These are phyloP conservation scores for Tigriopus japonicus DNA, from an alignment of 1,140 invertebrate genomes.

Conservation along the genomic window DNA sequence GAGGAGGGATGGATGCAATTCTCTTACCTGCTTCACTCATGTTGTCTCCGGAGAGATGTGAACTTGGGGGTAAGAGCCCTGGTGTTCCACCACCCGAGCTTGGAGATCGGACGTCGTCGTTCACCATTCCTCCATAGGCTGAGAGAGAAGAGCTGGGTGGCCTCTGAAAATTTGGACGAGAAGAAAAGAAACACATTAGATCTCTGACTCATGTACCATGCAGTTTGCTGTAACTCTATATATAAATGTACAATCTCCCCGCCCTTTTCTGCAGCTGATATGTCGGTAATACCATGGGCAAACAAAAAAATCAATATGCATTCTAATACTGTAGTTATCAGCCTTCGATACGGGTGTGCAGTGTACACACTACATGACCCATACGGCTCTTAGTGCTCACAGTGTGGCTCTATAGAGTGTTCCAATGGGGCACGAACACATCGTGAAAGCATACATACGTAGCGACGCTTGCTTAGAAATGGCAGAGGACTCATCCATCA, in stretches of 20 bases:
- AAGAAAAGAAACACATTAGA: neutral
- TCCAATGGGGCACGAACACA: too few relatives aligned
- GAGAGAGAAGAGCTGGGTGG: constrained; percentile 11
- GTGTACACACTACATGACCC: too few relatives aligned
- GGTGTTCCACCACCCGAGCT: constrained; percentile 14
- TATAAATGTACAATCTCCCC: too few relatives aligned
- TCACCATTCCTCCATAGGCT: neutral
- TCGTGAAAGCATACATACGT: too few relatives aligned
- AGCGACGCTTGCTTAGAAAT: too few relatives aligned
- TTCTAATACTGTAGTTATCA: neutral
- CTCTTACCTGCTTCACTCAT: constrained; percentile 13
- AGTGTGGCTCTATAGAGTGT: too few relatives aligned
- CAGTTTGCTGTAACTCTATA: neutral
- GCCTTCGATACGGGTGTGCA: too few relatives aligned
- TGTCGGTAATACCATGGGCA: neutral
- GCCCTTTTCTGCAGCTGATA: too few relatives aligned
- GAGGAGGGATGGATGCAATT: too few relatives aligned
- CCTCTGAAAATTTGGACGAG: neutral
- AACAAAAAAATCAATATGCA: neutral
- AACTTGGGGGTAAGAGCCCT: constrained; percentile 8
- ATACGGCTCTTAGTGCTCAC: too few relatives aligned
- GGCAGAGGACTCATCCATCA: neutral
- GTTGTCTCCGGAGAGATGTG: constrained; percentile 10
- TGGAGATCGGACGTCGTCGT: constrained; percentile 12
- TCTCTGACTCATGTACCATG: neutral